Conservation (phyloP, 1,140 invertebrate genomes). For the Scaptomyza graminum region DNA sequence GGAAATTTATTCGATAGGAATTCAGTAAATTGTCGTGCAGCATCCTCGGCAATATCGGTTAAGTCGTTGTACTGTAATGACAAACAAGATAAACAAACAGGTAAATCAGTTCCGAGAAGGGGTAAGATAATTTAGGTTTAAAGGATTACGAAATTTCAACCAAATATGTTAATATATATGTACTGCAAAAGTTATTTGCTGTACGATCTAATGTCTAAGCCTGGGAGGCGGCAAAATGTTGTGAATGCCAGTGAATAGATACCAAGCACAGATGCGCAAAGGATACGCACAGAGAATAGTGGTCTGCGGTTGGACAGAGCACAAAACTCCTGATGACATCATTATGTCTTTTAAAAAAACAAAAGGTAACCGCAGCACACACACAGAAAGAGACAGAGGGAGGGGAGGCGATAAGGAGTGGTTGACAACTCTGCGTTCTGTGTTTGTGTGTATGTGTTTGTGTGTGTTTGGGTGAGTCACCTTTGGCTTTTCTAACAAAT, state of each 20-base stretch:
- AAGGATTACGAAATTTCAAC: background rate
- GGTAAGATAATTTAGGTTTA: background rate
- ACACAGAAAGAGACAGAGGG: background rate
- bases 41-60: constrained; percentile 72
- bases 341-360: constrained; percentile 75
- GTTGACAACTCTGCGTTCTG: constrained; percentile 5
- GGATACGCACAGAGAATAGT: constrained; percentile 48
- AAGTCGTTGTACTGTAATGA: constrained; percentile 78
- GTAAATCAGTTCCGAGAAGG: background rate
- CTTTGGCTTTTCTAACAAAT: constrained; percentile 80
- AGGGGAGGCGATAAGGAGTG: constrained; percentile 1
- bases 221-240: constrained; percentile 46
- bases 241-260: constrained; percentile 45
- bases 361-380: constrained; percentile 70
- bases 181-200: constrained; percentile 16
- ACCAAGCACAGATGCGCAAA: constrained; percentile 42
- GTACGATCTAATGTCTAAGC: constrained; percentile 68
- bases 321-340: constrained; percentile 67
- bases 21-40: constrained; percentile 81
- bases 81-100: constrained; percentile 14
- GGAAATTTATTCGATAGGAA: constrained; percentile 76
- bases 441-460: constrained; percentile 14
- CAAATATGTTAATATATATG: too few species aligned
- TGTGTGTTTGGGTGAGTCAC: constrained; percentile 59
- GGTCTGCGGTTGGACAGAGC: constrained; percentile 19